Evolutionary conservation across 2,113 vertebrate species (phyloP), one percentile per base, ranked within the genome.

Genomic region (Anas platyrhynchos): DNA sequence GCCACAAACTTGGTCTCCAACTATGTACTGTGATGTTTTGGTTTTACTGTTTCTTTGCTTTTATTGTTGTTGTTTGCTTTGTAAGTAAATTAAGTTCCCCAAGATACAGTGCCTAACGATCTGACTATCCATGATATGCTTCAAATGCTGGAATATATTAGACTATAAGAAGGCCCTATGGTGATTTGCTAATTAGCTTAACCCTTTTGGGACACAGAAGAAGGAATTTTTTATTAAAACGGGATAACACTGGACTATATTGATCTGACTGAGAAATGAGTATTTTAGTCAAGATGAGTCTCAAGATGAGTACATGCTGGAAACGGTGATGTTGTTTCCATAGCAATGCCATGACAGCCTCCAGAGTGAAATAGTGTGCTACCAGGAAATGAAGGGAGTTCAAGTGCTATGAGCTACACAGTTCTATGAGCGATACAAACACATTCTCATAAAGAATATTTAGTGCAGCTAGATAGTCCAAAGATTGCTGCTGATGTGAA

Each of bases 331-430:
- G 93, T 38, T 52, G 97, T 98, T 97, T 86, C 95, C 96, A 97
- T 94, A 96, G 97, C 83, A 93, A 98, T 97, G 95, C 90, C 66
- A 84, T 65, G 80, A 95, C 90, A 90, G 93, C 83, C 71, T 58
- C 79, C 6, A 7, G 92, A 83, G 66, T 46, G 85, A 95, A 93
- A 96, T 89, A 97, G 79, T 84, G 36, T n/a, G 72, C 84, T 94
- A 89, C 93, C 91, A 96, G 95, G 96, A 96, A 96, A 97, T 87
- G 91, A 95, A 95, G 94, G 93, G 83, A 91, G 88, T 83, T 95
- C 93, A 93, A 94, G 94, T 86, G 86, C 90, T 91, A 59, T 65
- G 68, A 94, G 88, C 86, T 83, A 80, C 79, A 63, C 16, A 93
- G 94, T 89, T 92, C 74, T 93, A 90, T 75, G 68, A 96, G 94